Percentiles rank a stretch among this genome's conserved stretches.
Evolutionary conservation across 2,888 invertebrate genomes (phyloP).

Genomic region (Anthophora plumipes): DNA sequence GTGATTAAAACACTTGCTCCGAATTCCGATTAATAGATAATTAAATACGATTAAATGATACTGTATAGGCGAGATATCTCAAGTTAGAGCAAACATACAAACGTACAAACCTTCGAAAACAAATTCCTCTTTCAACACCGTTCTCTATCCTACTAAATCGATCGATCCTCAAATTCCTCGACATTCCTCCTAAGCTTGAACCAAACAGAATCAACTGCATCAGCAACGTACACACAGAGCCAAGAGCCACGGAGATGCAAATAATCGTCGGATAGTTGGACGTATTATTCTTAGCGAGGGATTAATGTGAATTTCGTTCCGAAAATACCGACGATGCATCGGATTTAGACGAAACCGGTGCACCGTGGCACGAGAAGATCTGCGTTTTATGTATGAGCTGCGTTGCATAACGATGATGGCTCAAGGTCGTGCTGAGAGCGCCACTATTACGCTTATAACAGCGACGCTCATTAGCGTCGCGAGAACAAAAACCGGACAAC

Average conservation of each 20-base stretch:
- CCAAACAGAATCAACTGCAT: not conserved
- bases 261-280: constrained; percentile 20
- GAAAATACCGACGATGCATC: constrained; percentile 30
- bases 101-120: too few relatives aligned
- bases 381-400: constrained; percentile 45
- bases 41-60: too few relatives aligned
- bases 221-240: not conserved
- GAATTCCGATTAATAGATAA: too few relatives aligned
- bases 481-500: constrained; percentile 66
- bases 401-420: constrained; percentile 58
- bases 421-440: constrained; percentile 57
- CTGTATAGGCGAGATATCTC: too few relatives aligned
- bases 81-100: too few relatives aligned
- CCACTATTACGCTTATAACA: constrained; percentile 67
- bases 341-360: constrained; percentile 43
- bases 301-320: constrained; percentile 44
- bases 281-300: constrained; percentile 26
- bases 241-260: not conserved
- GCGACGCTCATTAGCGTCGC: constrained; percentile 57
- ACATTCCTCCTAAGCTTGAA: not conserved
- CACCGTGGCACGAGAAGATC: constrained; percentile 28
- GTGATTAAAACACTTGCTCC: too few relatives aligned
- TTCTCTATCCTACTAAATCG: too few relatives aligned
- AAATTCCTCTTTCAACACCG: too few relatives aligned
- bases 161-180: too few relatives aligned